A percentile compares a stretch with the other conserved stretches of the same genome.
phyloP scores from a whole-genome alignment of 2,888 invertebrate species.

The Lasioglossum zephyrum region DNA sequence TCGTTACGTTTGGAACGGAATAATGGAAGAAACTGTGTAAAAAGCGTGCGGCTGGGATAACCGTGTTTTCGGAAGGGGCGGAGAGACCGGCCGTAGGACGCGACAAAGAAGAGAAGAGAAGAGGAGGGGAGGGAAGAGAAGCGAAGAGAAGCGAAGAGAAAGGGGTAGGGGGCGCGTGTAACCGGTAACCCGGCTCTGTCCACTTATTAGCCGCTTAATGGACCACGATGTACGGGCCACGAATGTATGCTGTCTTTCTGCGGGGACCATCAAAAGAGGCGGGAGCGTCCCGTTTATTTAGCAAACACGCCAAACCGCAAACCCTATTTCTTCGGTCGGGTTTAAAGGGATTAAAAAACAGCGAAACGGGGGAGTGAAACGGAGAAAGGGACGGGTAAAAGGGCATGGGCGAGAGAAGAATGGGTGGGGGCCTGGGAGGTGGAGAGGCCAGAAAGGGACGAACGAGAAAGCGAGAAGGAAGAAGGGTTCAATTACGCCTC shows the following conservation, averaged over 20 bases:
- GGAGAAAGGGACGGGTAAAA: not conserved
- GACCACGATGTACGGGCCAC: slow-evolving; percentile 73
- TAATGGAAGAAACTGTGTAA: slow-evolving; percentile 44
- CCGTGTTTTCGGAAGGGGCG: not conserved
- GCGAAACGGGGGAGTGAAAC: not conserved
- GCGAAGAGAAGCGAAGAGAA: not conserved
- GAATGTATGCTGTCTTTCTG: slow-evolving; percentile 65
- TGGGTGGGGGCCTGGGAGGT: not conserved
- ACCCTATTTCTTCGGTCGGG: slow-evolving; percentile 69
- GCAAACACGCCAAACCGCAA: slow-evolving; percentile 74
- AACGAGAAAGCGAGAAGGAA: slow-evolving; percentile 28
- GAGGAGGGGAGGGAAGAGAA: not conserved
- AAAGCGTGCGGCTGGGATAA: slow-evolving; percentile 8
- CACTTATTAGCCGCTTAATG: slow-evolving; percentile 77
- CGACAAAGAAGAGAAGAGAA: not conserved
- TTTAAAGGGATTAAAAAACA: slow-evolving; percentile 68
- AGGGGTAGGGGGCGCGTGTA: slow-evolving; percentile 60
- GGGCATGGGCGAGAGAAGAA: not conserved
- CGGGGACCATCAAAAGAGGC: slow-evolving; percentile 72
- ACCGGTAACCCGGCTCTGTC: slow-evolving; percentile 73
- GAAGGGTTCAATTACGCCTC: slow-evolving; percentile 60
- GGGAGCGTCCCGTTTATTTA: slow-evolving; percentile 73
- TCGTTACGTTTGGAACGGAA: slow-evolving; percentile 8
- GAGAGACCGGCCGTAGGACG: not conserved
- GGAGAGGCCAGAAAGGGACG: not conserved